Percentiles rank a stretch among this genome's conserved stretches.
phyloP scores from a whole-genome alignment of 2,888 invertebrate species.

The Drosophila histrio region DNA sequence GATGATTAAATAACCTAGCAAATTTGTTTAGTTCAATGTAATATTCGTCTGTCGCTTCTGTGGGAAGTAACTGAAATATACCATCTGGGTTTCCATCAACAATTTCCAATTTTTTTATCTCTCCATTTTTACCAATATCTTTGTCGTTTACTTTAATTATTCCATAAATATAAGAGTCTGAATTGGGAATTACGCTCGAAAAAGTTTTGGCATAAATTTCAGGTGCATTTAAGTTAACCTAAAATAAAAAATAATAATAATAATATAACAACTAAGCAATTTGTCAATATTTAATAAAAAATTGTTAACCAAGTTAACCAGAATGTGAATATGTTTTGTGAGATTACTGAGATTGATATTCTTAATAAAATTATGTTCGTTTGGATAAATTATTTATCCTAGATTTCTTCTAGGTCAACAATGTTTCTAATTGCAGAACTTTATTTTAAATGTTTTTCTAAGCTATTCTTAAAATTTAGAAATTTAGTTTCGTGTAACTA shows the following conservation, averaged over 20 bases:
- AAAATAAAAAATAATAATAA: slow-evolving; percentile 54
- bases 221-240: slow-evolving; percentile 94
- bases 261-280: no score
- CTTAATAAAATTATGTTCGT: no score
- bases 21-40: slow-evolving; percentile 88
- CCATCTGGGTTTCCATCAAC: slow-evolving; percentile 96
- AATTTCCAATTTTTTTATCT: slow-evolving; percentile 92
- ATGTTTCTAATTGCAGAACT: no score
- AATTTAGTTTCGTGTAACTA: no score
- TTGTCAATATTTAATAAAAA: no score
- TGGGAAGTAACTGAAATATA: slow-evolving; percentile 91
- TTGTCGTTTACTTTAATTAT: slow-evolving; percentile 93
- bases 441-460: no score
- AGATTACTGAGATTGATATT: no score
- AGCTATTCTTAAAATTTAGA: no score
- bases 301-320: no score
- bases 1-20: slow-evolving; percentile 86
- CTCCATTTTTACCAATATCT: slow-evolving; percentile 93
- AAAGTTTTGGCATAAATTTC: slow-evolving; percentile 92
- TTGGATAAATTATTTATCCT: no score
- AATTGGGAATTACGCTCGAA: slow-evolving; percentile 92
- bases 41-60: slow-evolving; percentile 88
- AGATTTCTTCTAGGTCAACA: no score
- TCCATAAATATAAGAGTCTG: slow-evolving; percentile 94
- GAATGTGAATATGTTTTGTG: no score